These are phyloP conservation scores for Sitobion miscanthi DNA, from an alignment of 1,140 invertebrate genomes.

Conservation along the genomic window DNA sequence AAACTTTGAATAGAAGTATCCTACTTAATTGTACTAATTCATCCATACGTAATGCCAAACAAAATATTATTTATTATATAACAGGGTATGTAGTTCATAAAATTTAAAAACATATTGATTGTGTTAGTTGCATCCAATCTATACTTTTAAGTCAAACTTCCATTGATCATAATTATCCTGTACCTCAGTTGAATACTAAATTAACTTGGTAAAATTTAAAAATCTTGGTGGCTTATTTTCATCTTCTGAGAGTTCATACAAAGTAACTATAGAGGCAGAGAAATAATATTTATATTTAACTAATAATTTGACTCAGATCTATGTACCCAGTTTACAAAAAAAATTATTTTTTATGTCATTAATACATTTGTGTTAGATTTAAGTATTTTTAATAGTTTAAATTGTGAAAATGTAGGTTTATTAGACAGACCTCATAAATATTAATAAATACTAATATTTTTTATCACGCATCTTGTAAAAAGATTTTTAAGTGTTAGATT, in stretches of 20 bases:
- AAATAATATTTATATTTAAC: slow-evolving; percentile 3
- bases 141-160: slow-evolving; percentile 3
- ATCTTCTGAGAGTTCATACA: background rate
- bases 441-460: background rate
- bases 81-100: slow-evolving; percentile 17
- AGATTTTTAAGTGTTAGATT: slow-evolving; percentile 23
- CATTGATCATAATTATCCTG: background rate
- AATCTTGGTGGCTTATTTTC: background rate
- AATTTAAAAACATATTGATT: slow-evolving; percentile 25
- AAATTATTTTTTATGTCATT: background rate
- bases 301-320: background rate
- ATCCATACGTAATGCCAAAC: no score
- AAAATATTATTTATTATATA: no score
- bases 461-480: background rate
- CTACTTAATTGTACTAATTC: no score
- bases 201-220: background rate
- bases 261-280: background rate
- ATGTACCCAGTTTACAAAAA: slow-evolving; percentile 4
- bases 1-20: no score
- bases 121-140: background rate
- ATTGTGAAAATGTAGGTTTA: slow-evolving; percentile 9
- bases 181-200: slow-evolving; percentile 13
- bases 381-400: slow-evolving; percentile 12
- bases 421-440: background rate
- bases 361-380: background rate